Evolutionary conservation across 1,140 invertebrate genomes (phyloP).

Genomic region (Rhizoglyphus robini): DNA sequence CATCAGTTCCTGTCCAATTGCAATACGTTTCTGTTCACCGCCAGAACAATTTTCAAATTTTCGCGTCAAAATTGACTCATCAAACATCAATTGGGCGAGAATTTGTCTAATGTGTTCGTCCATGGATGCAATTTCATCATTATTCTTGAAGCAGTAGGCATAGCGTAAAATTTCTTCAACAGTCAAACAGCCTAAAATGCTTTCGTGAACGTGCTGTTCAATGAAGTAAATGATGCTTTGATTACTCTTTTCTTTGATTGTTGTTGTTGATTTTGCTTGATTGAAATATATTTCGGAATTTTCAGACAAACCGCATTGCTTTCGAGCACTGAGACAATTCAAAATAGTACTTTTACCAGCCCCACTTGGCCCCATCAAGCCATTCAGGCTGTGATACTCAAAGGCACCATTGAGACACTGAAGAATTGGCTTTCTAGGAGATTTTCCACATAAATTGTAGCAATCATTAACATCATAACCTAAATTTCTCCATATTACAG

Average conservation of each 20-base stretch:
- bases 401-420: background rate
- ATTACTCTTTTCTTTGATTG: too few relatives aligned
- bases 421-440: background rate
- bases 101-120: background rate
- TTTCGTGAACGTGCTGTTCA: slow-evolving; percentile 8
- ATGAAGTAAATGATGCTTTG: background rate
- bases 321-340: slow-evolving; percentile 23
- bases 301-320: background rate
- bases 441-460: background rate
- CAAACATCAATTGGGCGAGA: background rate
- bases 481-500: background rate
- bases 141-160: slow-evolving; percentile 1
- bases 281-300: slow-evolving; percentile 3
- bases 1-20: too few relatives aligned
- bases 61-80: background rate
- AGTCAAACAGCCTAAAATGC: slow-evolving; percentile 14
- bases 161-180: background rate
- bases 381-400: slow-evolving; percentile 30
- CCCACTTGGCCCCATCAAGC: slow-evolving; percentile 47
- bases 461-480: slow-evolving; percentile 2
- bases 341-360: slow-evolving; percentile 40
- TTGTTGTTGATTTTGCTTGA: slow-evolving; percentile 42
- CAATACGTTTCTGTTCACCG: too few relatives aligned
- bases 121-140: background rate
- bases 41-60: background rate